Percentiles rank a stretch among this genome's conserved stretches.
These are phyloP conservation scores for Anoplius nigerrimus DNA, from an alignment of 2,888 invertebrate genomes.

Conservation along the genomic window DNA sequence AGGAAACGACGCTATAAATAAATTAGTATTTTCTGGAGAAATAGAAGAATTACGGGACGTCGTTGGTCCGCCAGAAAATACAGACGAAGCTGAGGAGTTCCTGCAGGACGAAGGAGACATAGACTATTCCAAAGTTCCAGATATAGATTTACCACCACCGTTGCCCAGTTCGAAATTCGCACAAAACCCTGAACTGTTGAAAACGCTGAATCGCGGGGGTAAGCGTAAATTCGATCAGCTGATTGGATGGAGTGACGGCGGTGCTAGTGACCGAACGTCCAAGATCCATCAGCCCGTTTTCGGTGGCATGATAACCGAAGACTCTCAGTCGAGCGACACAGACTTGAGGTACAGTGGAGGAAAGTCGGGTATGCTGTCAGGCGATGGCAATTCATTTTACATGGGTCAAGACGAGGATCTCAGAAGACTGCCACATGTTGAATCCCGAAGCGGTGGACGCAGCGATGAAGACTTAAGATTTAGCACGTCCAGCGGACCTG, in stretches of 20 bases:
- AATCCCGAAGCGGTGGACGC: constrained; percentile 46
- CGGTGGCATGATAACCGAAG: constrained; percentile 63
- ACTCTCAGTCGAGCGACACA: constrained; percentile 65
- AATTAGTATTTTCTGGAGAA: constrained; percentile 87
- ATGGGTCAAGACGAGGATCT: constrained; percentile 63
- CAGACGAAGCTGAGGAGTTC: constrained; percentile 75
- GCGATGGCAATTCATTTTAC: constrained; percentile 44
- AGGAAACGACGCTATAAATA: constrained; percentile 86
- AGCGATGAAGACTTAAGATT: constrained; percentile 65
- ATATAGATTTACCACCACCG: constrained; percentile 71
- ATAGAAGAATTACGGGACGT: constrained; percentile 88
- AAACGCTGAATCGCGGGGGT: constrained; percentile 69
- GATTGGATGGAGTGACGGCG: constrained; percentile 70
- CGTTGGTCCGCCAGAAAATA: constrained; percentile 82
- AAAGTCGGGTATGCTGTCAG: constrained; percentile 37
- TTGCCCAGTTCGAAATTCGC: constrained; percentile 74
- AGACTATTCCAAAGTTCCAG: constrained; percentile 70
- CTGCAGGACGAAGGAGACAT: constrained; percentile 76
- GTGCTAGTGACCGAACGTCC: constrained; percentile 60
- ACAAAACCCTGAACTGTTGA: constrained; percentile 70
- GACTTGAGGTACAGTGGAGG: constrained; percentile 61
- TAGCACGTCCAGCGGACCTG: constrained; percentile 57
- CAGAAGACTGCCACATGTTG: constrained; percentile 50
- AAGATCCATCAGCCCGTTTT: constrained; percentile 69
- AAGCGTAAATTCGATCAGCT: constrained; percentile 72